A percentile compares a stretch with the other conserved stretches of the same genome.
These are phyloP conservation scores for Leptopilina boulardi DNA, from an alignment of 1,140 invertebrate genomes.

Conservation along the genomic window DNA sequence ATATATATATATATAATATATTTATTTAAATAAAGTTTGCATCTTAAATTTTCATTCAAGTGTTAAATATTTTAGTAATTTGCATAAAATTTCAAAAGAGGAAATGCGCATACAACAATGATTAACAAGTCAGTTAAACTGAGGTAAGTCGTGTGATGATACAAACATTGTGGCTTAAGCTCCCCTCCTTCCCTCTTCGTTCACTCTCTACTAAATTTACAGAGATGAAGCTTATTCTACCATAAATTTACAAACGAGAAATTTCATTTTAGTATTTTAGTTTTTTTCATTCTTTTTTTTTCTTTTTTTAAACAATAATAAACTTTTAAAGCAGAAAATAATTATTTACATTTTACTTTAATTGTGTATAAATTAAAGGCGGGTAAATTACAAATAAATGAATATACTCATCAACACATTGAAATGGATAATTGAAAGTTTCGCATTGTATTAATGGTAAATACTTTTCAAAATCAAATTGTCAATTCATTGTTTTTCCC, in stretches of 20 bases:
- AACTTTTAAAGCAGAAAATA: too few relatives aligned
- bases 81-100: constrained; percentile 6
- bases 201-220: not conserved
- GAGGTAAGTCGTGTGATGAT: not conserved
- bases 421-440: too few relatives aligned
- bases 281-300: too few relatives aligned
- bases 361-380: too few relatives aligned
- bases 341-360: too few relatives aligned
- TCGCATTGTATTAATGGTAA: not conserved
- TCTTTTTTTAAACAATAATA: not conserved
- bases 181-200: too few relatives aligned
- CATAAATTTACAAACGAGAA: not conserved
- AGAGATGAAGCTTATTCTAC: not conserved
- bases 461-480: not conserved
- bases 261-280: too few relatives aligned
- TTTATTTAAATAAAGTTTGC: too few relatives aligned
- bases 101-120: not conserved
- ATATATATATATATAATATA: too few relatives aligned
- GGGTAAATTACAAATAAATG: too few relatives aligned
- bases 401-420: too few relatives aligned
- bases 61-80: not conserved
- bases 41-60: not conserved
- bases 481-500: not conserved
- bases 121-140: constrained; percentile 8
- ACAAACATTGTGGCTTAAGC: not conserved